phyloP scores from a whole-genome alignment of 2,113 vertebrate genomes.

The Acanthisitta chloris region DNA sequence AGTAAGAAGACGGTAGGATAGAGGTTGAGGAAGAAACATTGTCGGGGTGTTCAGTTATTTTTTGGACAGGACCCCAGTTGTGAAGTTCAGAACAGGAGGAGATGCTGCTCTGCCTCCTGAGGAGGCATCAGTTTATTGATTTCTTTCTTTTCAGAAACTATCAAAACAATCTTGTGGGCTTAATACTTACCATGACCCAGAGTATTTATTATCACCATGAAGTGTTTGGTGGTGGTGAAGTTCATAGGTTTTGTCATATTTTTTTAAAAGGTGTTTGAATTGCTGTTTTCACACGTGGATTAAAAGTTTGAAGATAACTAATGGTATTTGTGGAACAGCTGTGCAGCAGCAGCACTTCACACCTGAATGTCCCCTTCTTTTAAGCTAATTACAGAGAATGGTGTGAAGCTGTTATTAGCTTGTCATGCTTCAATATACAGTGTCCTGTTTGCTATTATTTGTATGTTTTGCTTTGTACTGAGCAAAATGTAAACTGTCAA shows the following conservation, averaged over 20 bases:
- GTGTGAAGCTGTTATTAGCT: background rate
- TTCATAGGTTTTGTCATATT: background rate
- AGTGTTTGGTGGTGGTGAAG: background rate
- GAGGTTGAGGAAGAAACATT: background rate
- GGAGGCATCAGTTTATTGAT: background rate
- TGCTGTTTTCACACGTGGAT: background rate
- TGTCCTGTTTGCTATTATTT: background rate
- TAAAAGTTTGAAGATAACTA: background rate
- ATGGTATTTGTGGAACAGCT: background rate
- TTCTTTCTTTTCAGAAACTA: background rate
- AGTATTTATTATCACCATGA: background rate
- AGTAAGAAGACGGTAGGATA: background rate
- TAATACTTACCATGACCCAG: background rate
- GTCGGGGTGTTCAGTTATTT: background rate
- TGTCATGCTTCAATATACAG: accelerated
- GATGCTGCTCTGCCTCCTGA: background rate
- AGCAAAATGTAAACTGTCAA: background rate
- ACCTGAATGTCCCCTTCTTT: background rate
- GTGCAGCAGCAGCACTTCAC: background rate
- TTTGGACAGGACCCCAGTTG: background rate
- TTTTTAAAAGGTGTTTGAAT: background rate
- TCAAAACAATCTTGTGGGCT: background rate
- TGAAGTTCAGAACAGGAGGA: background rate
- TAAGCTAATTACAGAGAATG: background rate
- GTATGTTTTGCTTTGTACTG: background rate